These are phyloP conservation scores for Catharus minimus DNA, from an alignment of 2,113 vertebrate genomes.

Conservation along the genomic window DNA sequence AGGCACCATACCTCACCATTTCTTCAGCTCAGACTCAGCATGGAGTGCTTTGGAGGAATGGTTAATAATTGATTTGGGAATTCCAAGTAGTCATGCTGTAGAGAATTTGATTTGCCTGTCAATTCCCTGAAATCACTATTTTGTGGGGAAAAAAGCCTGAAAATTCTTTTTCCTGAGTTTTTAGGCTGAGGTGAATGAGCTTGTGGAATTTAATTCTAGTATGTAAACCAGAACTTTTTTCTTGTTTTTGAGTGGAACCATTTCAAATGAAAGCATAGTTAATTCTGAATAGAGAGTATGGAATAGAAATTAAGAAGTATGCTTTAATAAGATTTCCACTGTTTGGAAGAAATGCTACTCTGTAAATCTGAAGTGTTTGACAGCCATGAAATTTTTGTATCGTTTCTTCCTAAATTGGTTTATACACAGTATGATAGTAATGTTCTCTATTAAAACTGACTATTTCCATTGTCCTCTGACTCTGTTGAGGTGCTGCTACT, in stretches of 20 bases:
- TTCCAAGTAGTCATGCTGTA: not conserved
- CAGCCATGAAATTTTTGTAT: not conserved
- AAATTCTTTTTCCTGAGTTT: not conserved
- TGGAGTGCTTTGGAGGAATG: not conserved
- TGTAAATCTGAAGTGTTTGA: not conserved
- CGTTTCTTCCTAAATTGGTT: not conserved
- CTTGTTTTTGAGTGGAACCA: not conserved
- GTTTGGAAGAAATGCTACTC: not conserved
- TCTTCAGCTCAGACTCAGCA: not conserved
- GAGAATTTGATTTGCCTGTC: not conserved
- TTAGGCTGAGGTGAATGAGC: not conserved
- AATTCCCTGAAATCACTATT: not conserved
- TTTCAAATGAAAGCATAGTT: not conserved
- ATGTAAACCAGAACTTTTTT: not conserved
- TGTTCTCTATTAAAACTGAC: not conserved
- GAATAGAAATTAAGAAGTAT: not conserved
- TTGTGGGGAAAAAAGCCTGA: not conserved
- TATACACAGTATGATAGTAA: not conserved
- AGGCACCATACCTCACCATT: rapidly evolving
- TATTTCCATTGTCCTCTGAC: not conserved
- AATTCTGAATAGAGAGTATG: not conserved
- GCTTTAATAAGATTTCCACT: not conserved
- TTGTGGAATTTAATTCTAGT: not conserved
- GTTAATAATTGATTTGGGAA: not conserved
- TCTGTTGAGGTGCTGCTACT: not conserved